phyloP scores from a whole-genome alignment of 2,797 vertebrate genomes.

The Acanthurus lineatus region DNA sequence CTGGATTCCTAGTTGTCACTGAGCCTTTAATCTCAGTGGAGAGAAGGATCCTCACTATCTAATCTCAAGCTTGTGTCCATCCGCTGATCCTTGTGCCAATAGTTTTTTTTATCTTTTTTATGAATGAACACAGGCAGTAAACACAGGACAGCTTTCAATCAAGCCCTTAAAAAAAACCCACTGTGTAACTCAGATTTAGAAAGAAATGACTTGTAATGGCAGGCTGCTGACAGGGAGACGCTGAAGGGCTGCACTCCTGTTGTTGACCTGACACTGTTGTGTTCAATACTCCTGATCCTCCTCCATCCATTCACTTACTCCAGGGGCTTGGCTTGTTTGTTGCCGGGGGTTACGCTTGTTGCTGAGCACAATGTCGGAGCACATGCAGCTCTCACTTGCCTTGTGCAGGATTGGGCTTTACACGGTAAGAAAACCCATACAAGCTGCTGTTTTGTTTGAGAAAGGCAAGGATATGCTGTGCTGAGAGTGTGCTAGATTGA shows the following conservation, averaged over 20 bases:
- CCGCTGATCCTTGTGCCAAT: slow-evolving; percentile 59
- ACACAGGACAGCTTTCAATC: slow-evolving; percentile 46
- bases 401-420: slow-evolving; percentile 95
- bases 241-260: slow-evolving; percentile 55
- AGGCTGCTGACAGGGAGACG: slow-evolving; percentile 27
- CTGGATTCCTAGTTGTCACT: slow-evolving; percentile 76
- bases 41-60: slow-evolving; percentile 71
- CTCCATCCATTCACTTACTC: slow-evolving; percentile 80
- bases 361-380: slow-evolving; percentile 91
- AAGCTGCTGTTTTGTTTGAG: slow-evolving; percentile 6
- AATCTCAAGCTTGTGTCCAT: slow-evolving; percentile 70
- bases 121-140: slow-evolving; percentile 64
- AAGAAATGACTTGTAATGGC: slow-evolving; percentile 37
- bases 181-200: slow-evolving; percentile 37
- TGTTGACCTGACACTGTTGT: slow-evolving; percentile 68
- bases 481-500: slow-evolving; percentile 14
- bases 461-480: background rate
- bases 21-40: slow-evolving; percentile 81
- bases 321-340: slow-evolving; percentile 82
- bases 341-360: slow-evolving; percentile 86
- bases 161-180: slow-evolving; percentile 1
- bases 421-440: slow-evolving; percentile 86
- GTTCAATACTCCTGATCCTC: slow-evolving; percentile 72
- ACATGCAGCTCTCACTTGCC: slow-evolving; percentile 92
- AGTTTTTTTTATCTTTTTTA: slow-evolving; percentile 63